These are phyloP conservation scores for Micrastur ruficollis DNA, from an alignment of 2,797 vertebrate genomes.

Conservation along the genomic window DNA sequence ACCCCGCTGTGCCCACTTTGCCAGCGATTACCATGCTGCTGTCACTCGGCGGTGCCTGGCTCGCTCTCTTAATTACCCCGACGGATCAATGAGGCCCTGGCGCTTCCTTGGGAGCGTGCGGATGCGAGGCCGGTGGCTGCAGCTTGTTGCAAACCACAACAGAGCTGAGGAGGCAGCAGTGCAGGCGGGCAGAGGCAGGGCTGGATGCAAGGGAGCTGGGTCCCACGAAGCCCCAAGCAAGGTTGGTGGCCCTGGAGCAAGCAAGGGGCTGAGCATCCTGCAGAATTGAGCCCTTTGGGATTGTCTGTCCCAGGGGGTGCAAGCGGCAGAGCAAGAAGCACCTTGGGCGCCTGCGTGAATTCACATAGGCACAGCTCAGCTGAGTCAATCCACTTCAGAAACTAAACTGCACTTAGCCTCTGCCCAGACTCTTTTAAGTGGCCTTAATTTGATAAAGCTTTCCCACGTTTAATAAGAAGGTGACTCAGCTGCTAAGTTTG, in stretches of 20 bases:
- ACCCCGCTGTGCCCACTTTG: neutral
- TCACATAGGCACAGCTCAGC: neutral
- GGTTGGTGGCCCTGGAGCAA: neutral
- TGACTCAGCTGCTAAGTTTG: neutral
- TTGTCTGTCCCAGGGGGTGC: neutral
- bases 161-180: neutral
- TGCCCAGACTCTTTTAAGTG: slow-evolving; percentile 24
- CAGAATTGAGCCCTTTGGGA: neutral
- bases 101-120: neutral
- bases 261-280: neutral
- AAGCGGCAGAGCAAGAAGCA: neutral
- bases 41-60: neutral
- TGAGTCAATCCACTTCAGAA: slow-evolving; percentile 13
- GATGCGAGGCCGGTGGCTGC: fast-evolving
- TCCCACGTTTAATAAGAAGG: neutral
- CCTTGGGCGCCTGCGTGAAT: neutral
- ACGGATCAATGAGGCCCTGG: neutral
- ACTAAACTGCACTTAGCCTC: slow-evolving; percentile 46
- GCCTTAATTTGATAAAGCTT: slow-evolving; percentile 52
- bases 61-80: neutral
- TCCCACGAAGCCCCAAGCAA: fast-evolving
- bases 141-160: neutral
- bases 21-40: neutral
- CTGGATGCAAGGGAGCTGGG: neutral
- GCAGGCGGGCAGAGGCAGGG: neutral